Conservation (phyloP, 1,140 invertebrate genomes). For the Ceratosolen solmsi region DNA sequence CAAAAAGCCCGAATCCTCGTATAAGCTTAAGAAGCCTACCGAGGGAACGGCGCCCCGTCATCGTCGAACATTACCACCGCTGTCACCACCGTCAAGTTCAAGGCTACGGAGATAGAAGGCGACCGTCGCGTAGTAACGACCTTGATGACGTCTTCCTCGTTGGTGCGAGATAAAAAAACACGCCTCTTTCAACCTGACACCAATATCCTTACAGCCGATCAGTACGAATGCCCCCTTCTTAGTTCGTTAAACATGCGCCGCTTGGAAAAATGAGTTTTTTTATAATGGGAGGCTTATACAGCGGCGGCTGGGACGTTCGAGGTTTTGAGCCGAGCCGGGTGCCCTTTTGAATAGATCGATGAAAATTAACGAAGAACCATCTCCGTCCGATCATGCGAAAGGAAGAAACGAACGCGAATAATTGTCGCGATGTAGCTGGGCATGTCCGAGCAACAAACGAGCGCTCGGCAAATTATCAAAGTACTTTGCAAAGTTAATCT, state of each 20-base stretch:
- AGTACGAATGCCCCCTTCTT: no score
- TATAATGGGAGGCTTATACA: not conserved
- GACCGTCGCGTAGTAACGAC: conserved; percentile 35
- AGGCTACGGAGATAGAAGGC: conserved; percentile 20
- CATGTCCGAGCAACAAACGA: no score
- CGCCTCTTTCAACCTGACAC: not conserved
- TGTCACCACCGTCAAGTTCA: conserved; percentile 33
- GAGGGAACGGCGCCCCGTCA: not conserved
- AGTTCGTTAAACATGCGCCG: not conserved
- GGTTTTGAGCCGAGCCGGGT: not conserved
- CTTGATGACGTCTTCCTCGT: conserved; percentile 11
- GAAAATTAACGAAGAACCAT: no score
- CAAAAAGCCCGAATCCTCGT: not conserved
- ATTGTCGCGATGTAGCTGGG: no score
- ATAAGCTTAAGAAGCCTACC: not conserved
- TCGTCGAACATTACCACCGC: not conserved
- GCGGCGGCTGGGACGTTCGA: no score
- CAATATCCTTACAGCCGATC: not conserved
- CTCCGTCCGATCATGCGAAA: no score
- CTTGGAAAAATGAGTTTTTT: not conserved
- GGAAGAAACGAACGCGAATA: no score
- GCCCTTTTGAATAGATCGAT: no score
- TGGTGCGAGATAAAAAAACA: not conserved
- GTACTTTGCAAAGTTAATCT: no score
- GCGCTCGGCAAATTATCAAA: no score